A percentile compares a stretch with the other conserved stretches of the same genome.
Evolutionary conservation across 2,797 vertebrate species (phyloP).

Genomic region (Halcyon leucocephala): DNA sequence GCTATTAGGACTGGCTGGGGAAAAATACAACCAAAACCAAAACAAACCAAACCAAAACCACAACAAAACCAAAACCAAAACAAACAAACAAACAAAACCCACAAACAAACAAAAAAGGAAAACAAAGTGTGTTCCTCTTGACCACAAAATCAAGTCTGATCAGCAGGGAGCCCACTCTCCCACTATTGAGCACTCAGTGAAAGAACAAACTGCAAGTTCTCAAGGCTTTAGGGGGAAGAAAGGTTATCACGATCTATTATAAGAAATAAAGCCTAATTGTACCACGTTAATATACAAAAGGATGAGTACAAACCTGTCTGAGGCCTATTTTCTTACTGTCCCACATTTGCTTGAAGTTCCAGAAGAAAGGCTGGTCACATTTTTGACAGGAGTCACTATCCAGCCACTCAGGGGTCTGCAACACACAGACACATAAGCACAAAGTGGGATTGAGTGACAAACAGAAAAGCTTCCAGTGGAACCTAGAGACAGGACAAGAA

Average conservation of each 20-base stretch:
- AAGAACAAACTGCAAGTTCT: background rate
- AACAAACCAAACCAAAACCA: no score
- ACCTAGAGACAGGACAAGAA: background rate
- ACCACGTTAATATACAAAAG: background rate
- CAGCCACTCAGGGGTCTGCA: slow-evolving; percentile 95
- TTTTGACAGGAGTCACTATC: slow-evolving; percentile 99
- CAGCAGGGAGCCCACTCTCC: background rate
- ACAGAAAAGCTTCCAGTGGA: background rate
- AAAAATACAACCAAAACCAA: no score
- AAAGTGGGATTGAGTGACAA: background rate
- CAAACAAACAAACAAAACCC: no score
- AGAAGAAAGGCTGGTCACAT: slow-evolving; percentile 98
- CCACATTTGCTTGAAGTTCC: slow-evolving; percentile 99
- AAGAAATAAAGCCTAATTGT: background rate
- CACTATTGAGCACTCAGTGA: rapidly evolving
- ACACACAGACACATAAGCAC: slow-evolving; percentile 24
- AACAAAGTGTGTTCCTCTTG: background rate
- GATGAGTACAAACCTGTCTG: slow-evolving; percentile 86
- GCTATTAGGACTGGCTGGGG: background rate
- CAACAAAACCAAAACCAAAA: no score
- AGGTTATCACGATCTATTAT: background rate
- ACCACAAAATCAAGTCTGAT: background rate
- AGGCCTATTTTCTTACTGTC: slow-evolving; percentile 98
- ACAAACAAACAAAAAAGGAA: no score
- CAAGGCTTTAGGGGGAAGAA: background rate